phyloP scores from a whole-genome alignment of 1,140 invertebrate species.

The Pogonus chalceus region DNA sequence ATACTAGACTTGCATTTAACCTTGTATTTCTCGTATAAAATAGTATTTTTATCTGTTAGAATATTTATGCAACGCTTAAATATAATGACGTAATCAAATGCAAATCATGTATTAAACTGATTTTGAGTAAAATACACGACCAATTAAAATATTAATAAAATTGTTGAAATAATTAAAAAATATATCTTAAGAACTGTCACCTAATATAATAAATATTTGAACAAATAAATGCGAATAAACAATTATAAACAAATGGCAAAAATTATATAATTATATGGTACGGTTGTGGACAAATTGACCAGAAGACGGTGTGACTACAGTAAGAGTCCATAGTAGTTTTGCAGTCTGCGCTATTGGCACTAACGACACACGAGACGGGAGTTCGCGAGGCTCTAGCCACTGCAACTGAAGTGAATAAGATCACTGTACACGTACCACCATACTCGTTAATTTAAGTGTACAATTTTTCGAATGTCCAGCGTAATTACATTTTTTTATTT shows the following conservation, averaged over 20 bases:
- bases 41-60: too few relatives aligned
- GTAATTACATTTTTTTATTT: background rate
- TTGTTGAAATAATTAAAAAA: too few relatives aligned
- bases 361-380: background rate
- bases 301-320: background rate
- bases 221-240: background rate
- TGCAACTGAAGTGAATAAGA: background rate
- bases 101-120: too few relatives aligned
- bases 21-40: too few relatives aligned
- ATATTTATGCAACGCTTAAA: too few relatives aligned
- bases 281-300: background rate
- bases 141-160: too few relatives aligned
- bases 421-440: background rate
- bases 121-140: too few relatives aligned
- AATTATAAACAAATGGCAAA: background rate
- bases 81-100: too few relatives aligned
- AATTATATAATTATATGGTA: background rate
- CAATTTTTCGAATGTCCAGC: background rate
- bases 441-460: background rate
- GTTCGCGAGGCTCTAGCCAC: background rate
- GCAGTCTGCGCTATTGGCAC: background rate
- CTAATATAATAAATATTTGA: too few relatives aligned
- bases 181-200: too few relatives aligned
- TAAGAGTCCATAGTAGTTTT: background rate
- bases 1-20: too few relatives aligned